phyloP scores from a whole-genome alignment of 2,888 invertebrate genomes.

The Morinoia aosen region DNA sequence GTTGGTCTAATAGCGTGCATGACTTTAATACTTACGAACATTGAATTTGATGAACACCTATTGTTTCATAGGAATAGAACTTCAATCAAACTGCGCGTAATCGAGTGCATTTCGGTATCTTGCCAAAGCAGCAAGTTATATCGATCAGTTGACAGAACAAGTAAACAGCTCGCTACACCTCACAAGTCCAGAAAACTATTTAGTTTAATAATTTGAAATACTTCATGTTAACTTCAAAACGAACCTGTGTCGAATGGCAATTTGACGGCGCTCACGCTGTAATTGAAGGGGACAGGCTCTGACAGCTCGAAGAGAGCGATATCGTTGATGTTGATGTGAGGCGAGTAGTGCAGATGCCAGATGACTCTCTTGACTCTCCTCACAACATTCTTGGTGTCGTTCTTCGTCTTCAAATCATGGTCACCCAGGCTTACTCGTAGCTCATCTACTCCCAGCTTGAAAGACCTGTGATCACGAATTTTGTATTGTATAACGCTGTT shows the following conservation, averaged over 20 bases:
- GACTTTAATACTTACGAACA: too few relatives aligned
- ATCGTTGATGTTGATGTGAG: slow-evolving; percentile 61
- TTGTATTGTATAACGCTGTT: neutral
- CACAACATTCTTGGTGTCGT: slow-evolving; percentile 59
- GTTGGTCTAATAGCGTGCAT: too few relatives aligned
- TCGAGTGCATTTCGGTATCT: too few relatives aligned
- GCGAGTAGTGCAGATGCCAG: slow-evolving; percentile 64
- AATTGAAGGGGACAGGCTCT: slow-evolving; percentile 55
- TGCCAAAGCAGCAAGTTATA: neutral
- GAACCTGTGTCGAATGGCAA: slow-evolving; percentile 60
- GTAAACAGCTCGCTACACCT: neutral
- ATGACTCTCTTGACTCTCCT: slow-evolving; percentile 56
- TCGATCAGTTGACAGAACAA: neutral
- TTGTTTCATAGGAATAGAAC: too few relatives aligned
- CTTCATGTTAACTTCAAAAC: neutral
- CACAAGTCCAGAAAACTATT: neutral
- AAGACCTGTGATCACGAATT: slow-evolving; percentile 57
- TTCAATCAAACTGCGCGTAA: too few relatives aligned
- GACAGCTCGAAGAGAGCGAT: slow-evolving; percentile 62
- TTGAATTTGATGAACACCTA: too few relatives aligned
- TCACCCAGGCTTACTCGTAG: slow-evolving; percentile 60
- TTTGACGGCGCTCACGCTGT: slow-evolving; percentile 59
- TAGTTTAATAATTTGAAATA: neutral
- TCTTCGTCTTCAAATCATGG: slow-evolving; percentile 62
- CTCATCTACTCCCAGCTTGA: slow-evolving; percentile 58